phyloP scores from a whole-genome alignment of 2,888 invertebrate genomes.

The Clostera curtula region DNA sequence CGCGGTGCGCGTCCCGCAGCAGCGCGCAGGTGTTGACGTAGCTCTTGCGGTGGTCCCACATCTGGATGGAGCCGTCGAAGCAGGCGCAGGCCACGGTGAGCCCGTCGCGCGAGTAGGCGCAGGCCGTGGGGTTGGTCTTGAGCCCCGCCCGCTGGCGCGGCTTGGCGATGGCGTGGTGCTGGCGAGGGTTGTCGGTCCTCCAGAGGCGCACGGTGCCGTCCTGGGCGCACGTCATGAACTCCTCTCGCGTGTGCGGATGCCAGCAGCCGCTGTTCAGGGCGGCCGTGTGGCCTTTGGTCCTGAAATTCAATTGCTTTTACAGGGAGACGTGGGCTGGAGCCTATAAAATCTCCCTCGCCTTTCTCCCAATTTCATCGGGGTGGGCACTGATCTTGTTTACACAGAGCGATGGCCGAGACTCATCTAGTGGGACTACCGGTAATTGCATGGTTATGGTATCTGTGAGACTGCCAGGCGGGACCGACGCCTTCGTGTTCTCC shows the following conservation, averaged over 20 bases:
- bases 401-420: too few species aligned
- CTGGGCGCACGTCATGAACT: slow-evolving; percentile 95
- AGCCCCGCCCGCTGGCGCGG: slow-evolving; percentile 90
- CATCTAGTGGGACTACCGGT: too few species aligned
- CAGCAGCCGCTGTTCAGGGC: slow-evolving; percentile 92
- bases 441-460: too few species aligned
- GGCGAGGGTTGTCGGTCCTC: slow-evolving; percentile 86
- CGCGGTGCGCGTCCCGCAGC: slow-evolving; percentile 86
- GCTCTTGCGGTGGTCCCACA: slow-evolving; percentile 96
- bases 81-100: slow-evolving; percentile 93
- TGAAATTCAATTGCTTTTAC: too few species aligned
- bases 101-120: slow-evolving; percentile 89
- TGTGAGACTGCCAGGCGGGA: too few species aligned
- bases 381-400: too few species aligned
- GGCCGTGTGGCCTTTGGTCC: slow-evolving; percentile 95
- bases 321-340: too few species aligned
- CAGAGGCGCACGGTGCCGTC: slow-evolving; percentile 96
- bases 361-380: too few species aligned
- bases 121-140: slow-evolving; percentile 88
- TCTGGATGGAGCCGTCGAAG: slow-evolving; percentile 95
- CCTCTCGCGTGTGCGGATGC: slow-evolving; percentile 91
- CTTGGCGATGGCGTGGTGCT: slow-evolving; percentile 89
- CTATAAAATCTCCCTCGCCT: too few species aligned
- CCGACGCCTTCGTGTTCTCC: too few species aligned
- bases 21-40: slow-evolving; percentile 90